Evolutionary conservation across 2,113 vertebrate species (phyloP).

Genomic region (Chionodraco myersi): DNA sequence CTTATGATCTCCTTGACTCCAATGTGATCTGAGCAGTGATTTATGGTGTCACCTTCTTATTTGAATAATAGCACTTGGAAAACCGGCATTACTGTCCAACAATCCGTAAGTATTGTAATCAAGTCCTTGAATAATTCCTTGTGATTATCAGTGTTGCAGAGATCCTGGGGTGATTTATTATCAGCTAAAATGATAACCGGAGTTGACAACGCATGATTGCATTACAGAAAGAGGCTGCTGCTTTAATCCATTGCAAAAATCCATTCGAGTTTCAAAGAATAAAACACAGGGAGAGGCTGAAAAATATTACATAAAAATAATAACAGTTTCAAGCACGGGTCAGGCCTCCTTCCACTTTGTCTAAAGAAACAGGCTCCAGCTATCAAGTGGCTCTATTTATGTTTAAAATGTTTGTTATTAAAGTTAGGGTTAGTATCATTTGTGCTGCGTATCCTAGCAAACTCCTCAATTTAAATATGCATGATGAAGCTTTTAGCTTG

Average conservation of each 20-base stretch:
- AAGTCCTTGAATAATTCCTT: constrained; percentile 75
- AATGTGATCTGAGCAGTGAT: constrained; percentile 54
- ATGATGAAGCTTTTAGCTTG: not conserved
- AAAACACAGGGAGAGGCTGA: not conserved
- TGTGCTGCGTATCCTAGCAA: not conserved
- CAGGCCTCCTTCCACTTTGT: not conserved
- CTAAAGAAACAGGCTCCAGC: not conserved
- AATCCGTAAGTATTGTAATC: constrained; percentile 64
- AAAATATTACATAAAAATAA: not conserved
- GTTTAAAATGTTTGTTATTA: not conserved
- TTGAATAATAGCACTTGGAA: constrained; percentile 70
- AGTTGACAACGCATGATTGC: constrained; percentile 53
- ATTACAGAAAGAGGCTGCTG: constrained; percentile 12
- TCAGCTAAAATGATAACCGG: constrained; percentile 53
- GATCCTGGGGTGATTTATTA: constrained; percentile 69
- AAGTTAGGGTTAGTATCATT: not conserved
- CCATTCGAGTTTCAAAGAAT: not conserved
- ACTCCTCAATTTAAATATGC: not conserved
- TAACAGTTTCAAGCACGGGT: not conserved
- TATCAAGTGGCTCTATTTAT: not conserved
- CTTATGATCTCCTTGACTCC: constrained; percentile 20
- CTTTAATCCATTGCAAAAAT: not conserved
- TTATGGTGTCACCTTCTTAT: constrained; percentile 63
- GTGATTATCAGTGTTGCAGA: constrained; percentile 58
- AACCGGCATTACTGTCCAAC: constrained; percentile 36